phyloP scores from a whole-genome alignment of 1,140 invertebrate genomes.

The Tetranychus cinnabarinus region DNA sequence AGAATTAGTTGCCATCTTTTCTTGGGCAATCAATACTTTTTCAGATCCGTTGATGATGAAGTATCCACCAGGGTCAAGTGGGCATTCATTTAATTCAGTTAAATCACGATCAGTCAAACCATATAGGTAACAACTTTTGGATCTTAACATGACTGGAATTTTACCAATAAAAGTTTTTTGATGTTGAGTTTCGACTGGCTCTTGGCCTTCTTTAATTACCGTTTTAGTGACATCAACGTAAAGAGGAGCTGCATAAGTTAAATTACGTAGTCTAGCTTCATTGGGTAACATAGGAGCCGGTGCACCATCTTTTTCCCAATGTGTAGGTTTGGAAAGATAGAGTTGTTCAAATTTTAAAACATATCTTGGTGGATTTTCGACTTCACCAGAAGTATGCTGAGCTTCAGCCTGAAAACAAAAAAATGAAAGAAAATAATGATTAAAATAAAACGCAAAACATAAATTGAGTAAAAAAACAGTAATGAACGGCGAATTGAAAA shows the following conservation, averaged over 20 bases:
- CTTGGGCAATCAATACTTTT: conserved; percentile 90
- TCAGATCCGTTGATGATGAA: conserved; percentile 91
- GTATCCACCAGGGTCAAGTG: conserved; percentile 88
- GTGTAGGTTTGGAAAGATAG: conserved; percentile 92
- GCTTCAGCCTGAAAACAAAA: conserved; percentile 43
- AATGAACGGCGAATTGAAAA: background rate
- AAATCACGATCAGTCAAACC: conserved; percentile 90
- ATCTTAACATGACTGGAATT: conserved; percentile 96
- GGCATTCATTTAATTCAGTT: conserved; percentile 94
- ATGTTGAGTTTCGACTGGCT: conserved; percentile 74
- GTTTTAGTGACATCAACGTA: conserved; percentile 98
- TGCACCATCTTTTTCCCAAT: conserved; percentile 98
- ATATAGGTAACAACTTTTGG: conserved; percentile 79
- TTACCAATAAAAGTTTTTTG: conserved; percentile 97
- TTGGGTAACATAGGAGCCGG: conserved; percentile 98
- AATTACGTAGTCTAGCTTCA: conserved; percentile 49
- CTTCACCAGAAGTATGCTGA: conserved; percentile 72
- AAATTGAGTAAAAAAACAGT: background rate
- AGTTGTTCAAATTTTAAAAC: conserved; percentile 94
- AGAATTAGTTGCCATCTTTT: conserved; percentile 99
- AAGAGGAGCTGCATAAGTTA: conserved; percentile 73
- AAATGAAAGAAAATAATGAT: background rate
- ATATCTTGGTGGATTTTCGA: conserved; percentile 76
- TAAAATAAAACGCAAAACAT: background rate
- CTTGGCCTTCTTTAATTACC: conserved; percentile 64